Percentiles rank a stretch among this genome's conserved stretches.
These are phyloP conservation scores for Ageneiosus marmoratus DNA, from an alignment of 2,113 vertebrate species.

Conservation along the genomic window DNA sequence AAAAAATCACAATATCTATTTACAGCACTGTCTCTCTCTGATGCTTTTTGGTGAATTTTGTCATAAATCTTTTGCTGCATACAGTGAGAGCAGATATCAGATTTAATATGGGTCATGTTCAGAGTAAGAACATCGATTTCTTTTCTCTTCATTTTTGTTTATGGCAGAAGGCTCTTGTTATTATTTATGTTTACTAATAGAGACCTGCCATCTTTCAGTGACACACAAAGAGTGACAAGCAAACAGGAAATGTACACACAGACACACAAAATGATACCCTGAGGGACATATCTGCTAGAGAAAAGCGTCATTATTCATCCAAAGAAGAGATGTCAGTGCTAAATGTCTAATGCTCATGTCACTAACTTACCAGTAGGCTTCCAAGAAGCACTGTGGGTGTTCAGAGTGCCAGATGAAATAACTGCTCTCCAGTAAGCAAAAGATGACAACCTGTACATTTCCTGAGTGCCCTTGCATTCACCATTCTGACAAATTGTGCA, in stretches of 20 bases:
- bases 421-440: constrained; percentile 55
- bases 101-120: constrained; percentile 8
- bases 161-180: constrained; percentile 19
- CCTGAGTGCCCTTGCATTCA: constrained; percentile 38
- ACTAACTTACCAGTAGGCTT: constrained; percentile 73
- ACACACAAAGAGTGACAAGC: constrained; percentile 1
- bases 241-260: constrained; percentile 13
- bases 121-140: constrained; percentile 18
- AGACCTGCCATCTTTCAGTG: constrained; percentile 34
- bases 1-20: background rate
- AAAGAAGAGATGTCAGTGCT: constrained; percentile 1
- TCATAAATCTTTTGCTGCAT: constrained; percentile 8
- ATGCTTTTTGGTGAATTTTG: constrained; percentile 10
- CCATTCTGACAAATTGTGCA: constrained; percentile 40
- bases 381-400: constrained; percentile 68
- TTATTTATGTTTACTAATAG: constrained; percentile 12
- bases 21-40: background rate
- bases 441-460: constrained; percentile 68
- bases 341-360: constrained; percentile 73
- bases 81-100: background rate
- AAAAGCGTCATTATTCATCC: constrained; percentile 6
- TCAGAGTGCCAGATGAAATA: constrained; percentile 67
- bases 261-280: constrained; percentile 32
- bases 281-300: constrained; percentile 31
- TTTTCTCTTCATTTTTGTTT: constrained; percentile 25